Conservation (phyloP, 2,888 invertebrate genomes). For the Trimorus sp. region DNA sequence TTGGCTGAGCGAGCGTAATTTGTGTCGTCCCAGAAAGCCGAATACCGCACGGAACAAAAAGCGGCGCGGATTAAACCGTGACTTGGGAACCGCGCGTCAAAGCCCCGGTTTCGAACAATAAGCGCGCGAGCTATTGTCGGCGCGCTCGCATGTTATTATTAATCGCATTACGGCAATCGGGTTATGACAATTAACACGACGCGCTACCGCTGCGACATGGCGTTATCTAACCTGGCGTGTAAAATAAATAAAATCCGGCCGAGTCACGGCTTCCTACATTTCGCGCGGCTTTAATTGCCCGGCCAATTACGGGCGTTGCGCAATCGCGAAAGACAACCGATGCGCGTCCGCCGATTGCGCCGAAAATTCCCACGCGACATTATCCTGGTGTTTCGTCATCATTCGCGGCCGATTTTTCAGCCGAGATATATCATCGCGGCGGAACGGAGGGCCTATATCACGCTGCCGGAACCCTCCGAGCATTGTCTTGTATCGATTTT, state of each 20-base stretch:
- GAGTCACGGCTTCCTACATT: neutral
- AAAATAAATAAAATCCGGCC: too few relatives aligned
- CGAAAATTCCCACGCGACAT: slow-evolving; percentile 36
- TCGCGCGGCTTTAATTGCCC: slow-evolving; percentile 3
- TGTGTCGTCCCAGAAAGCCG: slow-evolving; percentile 37
- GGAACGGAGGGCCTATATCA: slow-evolving; percentile 40
- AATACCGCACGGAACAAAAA: slow-evolving; percentile 18
- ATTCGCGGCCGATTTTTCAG: slow-evolving; percentile 49
- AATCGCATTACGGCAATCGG: slow-evolving; percentile 69
- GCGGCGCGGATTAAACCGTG: slow-evolving; percentile 31
- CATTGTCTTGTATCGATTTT: slow-evolving; percentile 59
- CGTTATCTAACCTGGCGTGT: slow-evolving; percentile 5
- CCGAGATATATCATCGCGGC: slow-evolving; percentile 41
- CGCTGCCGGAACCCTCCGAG: slow-evolving; percentile 37
- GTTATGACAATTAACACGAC: slow-evolving; percentile 71
- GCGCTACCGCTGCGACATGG: neutral
- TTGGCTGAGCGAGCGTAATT: slow-evolving; percentile 23
- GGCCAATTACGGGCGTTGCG: neutral
- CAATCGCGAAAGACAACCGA: neutral
- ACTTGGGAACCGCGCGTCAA: slow-evolving; percentile 67
- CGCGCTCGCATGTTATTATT: slow-evolving; percentile 63
- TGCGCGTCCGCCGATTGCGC: neutral
- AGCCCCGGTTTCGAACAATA: slow-evolving; percentile 54
- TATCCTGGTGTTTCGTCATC: neutral
- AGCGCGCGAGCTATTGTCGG: slow-evolving; percentile 60